A percentile compares a stretch with the other conserved stretches of the same genome.
phyloP scores from a whole-genome alignment of 2,113 vertebrate species.

The Ia io region DNA sequence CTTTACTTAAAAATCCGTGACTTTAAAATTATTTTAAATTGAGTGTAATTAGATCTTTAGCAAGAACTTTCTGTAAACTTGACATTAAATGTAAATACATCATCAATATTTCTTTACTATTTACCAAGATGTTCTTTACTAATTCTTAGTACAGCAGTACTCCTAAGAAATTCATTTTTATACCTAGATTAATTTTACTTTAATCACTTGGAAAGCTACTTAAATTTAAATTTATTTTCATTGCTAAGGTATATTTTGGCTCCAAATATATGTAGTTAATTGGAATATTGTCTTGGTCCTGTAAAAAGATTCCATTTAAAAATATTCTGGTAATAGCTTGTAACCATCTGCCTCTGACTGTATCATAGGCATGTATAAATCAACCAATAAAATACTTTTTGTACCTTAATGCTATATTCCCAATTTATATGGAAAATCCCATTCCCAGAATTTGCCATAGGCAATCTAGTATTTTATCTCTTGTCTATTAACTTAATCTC shows the following conservation, averaged over 20 bases:
- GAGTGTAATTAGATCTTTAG: not conserved
- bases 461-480: conserved; percentile 72
- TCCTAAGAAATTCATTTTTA: not conserved
- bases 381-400: conserved; percentile 68
- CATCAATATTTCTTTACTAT: not conserved
- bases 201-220: not conserved
- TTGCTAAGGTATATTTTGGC: conserved; percentile 42
- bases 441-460: conserved; percentile 65
- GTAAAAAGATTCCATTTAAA: conserved; percentile 63
- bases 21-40: conserved; percentile 5
- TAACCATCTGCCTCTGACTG: conserved; percentile 70
- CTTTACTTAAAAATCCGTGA: not conserved
- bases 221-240: conserved; percentile 9
- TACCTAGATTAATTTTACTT: not conserved
- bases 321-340: conserved; percentile 69
- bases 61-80: not conserved
- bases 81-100: not conserved
- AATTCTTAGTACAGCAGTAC: not conserved
- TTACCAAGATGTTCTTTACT: not conserved
- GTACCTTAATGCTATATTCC: conserved; percentile 61
- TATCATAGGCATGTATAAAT: conserved; percentile 74
- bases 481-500: conserved; percentile 68
- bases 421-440: conserved; percentile 70
- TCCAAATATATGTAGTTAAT: conserved; percentile 44
- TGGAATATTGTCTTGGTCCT: conserved; percentile 64